A percentile compares a stretch with the other conserved stretches of the same genome.
phyloP scores from a whole-genome alignment of 64 coral and sea anemone genomes.

The Montipora foliosa region DNA sequence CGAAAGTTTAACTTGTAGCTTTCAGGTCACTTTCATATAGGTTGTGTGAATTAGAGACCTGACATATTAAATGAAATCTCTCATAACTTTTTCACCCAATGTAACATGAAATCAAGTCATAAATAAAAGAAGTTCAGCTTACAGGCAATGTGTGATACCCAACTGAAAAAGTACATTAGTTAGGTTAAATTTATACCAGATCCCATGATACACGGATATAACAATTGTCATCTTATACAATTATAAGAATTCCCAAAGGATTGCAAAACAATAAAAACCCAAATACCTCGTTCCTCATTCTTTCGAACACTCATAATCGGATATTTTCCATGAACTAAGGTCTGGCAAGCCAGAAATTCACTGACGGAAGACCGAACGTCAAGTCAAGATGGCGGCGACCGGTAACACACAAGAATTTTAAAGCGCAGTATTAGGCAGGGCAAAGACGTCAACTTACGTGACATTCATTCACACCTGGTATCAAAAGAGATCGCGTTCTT shows the following conservation, averaged over 20 bases:
- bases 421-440: background rate
- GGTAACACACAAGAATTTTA: background rate
- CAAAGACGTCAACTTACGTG: conserved; percentile 17
- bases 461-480: too few relatives aligned
- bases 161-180: too few relatives aligned
- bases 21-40: too few relatives aligned
- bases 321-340: background rate
- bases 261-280: background rate
- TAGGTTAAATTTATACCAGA: too few relatives aligned
- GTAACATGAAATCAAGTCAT: background rate
- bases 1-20: too few relatives aligned
- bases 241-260: conserved; percentile 34
- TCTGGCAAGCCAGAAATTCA: background rate
- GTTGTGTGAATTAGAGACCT: background rate
- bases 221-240: too few relatives aligned
- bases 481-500: too few relatives aligned
- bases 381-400: conserved; percentile 39
- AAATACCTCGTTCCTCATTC: conserved; percentile 35
- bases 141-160: too few relatives aligned
- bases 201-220: too few relatives aligned
- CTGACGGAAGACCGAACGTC: background rate
- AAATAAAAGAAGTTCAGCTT: too few relatives aligned
- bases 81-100: background rate
- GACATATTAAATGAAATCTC: background rate
- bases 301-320: conserved; percentile 30